Evolutionary conservation across 2,113 vertebrate genomes (phyloP).

Genomic region (Urocitellus parryii): DNA sequence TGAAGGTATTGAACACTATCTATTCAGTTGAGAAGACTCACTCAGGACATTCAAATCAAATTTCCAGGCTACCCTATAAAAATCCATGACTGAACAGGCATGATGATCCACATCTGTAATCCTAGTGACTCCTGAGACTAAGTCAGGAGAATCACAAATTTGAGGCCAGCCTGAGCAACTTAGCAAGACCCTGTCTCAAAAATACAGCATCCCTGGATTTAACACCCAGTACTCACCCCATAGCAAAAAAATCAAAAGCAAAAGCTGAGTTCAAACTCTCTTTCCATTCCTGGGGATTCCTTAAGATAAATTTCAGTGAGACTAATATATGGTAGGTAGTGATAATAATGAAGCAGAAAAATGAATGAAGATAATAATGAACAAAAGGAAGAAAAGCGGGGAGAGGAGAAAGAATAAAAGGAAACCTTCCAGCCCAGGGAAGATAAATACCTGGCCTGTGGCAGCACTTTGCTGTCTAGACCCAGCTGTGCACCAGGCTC

Average conservation of each 20-base stretch:
- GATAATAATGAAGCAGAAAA: background rate
- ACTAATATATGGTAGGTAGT: background rate
- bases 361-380: background rate
- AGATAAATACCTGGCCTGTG: too few relatives aligned
- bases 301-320: background rate
- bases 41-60: background rate
- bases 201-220: too few relatives aligned
- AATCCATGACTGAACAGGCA: background rate
- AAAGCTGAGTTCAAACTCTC: background rate
- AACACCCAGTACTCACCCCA: too few relatives aligned
- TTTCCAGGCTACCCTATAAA: background rate
- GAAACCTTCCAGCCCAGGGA: background rate
- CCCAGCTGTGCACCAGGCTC: background rate
- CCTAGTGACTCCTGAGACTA: too few relatives aligned
- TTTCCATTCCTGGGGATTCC: background rate
- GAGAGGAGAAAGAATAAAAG: background rate
- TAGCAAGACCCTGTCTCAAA: too few relatives aligned
- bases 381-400: background rate
- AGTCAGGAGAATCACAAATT: too few relatives aligned
- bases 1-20: background rate
- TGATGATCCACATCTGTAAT: too few relatives aligned
- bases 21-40: background rate
- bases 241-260: too few relatives aligned
- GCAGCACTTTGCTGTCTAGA: background rate
- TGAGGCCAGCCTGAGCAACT: too few relatives aligned